A percentile compares a stretch with the other conserved stretches of the same genome.
Evolutionary conservation across 2,888 invertebrate species (phyloP).

Genomic region (Nipponacmea schrenckii): DNA sequence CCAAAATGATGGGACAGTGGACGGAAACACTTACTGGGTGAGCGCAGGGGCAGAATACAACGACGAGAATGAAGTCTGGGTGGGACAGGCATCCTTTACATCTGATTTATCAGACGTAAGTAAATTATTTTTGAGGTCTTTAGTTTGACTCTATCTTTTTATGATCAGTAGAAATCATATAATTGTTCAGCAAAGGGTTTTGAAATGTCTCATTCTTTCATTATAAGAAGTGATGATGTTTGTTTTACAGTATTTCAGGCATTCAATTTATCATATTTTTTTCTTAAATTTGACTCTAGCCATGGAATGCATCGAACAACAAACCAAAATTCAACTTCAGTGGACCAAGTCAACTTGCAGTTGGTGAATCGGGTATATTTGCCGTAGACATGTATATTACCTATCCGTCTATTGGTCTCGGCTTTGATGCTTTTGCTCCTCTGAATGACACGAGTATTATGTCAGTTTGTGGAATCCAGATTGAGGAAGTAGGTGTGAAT

Average conservation of each 20-base stretch:
- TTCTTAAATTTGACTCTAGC: background rate
- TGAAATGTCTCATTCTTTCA: background rate
- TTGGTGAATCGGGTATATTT: conserved; percentile 49
- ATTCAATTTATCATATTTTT: conserved; percentile 1
- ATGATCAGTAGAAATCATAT: no score
- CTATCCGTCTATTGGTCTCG: conserved; percentile 37
- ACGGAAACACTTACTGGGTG: conserved; percentile 56
- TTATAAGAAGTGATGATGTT: no score
- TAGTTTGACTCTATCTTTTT: background rate
- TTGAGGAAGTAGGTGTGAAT: conserved; percentile 34
- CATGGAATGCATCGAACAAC: background rate
- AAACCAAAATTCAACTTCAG: conserved; percentile 44
- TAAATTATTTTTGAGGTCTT: background rate
- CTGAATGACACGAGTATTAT: conserved; percentile 52
- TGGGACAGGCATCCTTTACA: conserved; percentile 60
- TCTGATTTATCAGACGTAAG: conserved; percentile 37
- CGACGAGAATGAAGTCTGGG: conserved; percentile 59
- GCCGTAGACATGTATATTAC: conserved; percentile 53
- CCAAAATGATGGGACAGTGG: conserved; percentile 29
- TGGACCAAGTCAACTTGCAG: conserved; percentile 44
- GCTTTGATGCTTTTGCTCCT: conserved; percentile 54
- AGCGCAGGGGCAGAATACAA: conserved; percentile 65
- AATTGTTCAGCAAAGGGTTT: background rate
- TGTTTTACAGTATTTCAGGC: no score
- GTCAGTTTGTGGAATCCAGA: conserved; percentile 48